A percentile compares a stretch with the other conserved stretches of the same genome.
phyloP scores from a whole-genome alignment of 2,113 vertebrate genomes.

The Lates calcarifer region DNA sequence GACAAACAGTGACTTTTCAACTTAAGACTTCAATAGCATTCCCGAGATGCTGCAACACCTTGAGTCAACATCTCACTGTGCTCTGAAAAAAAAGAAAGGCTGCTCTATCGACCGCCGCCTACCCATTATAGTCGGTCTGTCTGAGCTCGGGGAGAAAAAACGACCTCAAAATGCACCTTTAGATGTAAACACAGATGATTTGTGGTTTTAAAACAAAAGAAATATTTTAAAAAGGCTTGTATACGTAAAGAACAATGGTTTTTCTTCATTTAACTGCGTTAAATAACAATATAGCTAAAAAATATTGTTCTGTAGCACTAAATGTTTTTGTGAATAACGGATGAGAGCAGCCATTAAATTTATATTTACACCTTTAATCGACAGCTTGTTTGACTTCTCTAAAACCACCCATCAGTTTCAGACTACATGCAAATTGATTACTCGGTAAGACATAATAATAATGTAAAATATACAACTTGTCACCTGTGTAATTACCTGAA shows the following conservation, averaged over 20 bases:
- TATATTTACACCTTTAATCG: conserved; percentile 24
- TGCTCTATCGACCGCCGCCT: conserved; percentile 6
- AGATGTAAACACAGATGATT: neutral
- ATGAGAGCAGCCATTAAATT: neutral
- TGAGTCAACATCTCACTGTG: conserved; percentile 76
- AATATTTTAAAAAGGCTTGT: neutral
- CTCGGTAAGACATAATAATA: conserved; percentile 4
- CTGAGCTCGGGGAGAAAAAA: neutral
- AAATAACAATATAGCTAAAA: neutral
- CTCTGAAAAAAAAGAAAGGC: conserved; percentile 46
- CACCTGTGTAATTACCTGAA: neutral
- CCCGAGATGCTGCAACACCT: conserved; percentile 72
- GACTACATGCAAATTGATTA: neutral
- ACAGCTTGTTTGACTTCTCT: neutral
- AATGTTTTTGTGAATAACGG: neutral
- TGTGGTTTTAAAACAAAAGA: neutral
- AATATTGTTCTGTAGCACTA: too few species aligned
- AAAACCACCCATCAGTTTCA: neutral
- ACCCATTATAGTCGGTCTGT: conserved; percentile 12
- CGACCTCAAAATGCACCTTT: neutral
- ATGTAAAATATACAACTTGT: neutral
- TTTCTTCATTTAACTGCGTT: neutral
- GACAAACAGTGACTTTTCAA: conserved; percentile 65
- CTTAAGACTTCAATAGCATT: conserved; percentile 73
- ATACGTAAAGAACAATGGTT: neutral